These are phyloP conservation scores for Zygaena filipendulae DNA, from an alignment of 2,888 invertebrate species.

Conservation along the genomic window DNA sequence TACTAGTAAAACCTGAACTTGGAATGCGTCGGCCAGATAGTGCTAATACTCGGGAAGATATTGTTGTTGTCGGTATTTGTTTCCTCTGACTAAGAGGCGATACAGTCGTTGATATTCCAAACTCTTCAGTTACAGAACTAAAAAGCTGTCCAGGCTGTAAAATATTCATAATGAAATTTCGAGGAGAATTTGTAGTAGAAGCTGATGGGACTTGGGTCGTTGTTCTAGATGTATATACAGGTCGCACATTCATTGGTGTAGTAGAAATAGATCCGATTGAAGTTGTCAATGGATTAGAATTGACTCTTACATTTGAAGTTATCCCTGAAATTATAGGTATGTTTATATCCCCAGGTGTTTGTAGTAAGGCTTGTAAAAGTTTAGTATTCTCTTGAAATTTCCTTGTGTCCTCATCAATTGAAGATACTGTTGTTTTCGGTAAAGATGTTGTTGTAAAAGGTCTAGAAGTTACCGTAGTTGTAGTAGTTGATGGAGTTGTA, in stretches of 20 bases:
- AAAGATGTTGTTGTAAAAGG: conserved; percentile 16
- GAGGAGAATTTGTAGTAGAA: conserved; percentile 32
- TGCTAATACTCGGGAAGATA: no score
- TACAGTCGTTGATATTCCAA: conserved; percentile 50
- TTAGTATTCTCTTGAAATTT: conserved; percentile 50
- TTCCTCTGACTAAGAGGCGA: conserved; percentile 35
- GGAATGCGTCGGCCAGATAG: conserved; percentile 31
- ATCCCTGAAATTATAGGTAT: conserved; percentile 46
- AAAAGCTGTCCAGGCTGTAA: conserved; percentile 29
- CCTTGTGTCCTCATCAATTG: conserved; percentile 39
- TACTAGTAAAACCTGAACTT: conserved; percentile 27
- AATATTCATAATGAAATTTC: conserved; percentile 31
- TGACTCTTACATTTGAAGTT: conserved; percentile 53
- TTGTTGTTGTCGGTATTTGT: conserved; percentile 30
- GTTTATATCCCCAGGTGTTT: conserved; percentile 44
- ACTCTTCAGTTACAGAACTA: conserved; percentile 34
- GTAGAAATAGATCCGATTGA: conserved; percentile 45
- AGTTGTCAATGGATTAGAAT: conserved; percentile 47
- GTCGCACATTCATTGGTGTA: conserved; percentile 40
- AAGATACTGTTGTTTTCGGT: conserved; percentile 25
- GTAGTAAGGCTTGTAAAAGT: conserved; percentile 51
- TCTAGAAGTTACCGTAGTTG: conserved; percentile 17
- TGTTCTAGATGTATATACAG: conserved; percentile 33
- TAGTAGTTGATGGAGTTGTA: conserved; percentile 18
- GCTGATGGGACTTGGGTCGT: conserved; percentile 29